Percentiles rank a stretch among this genome's conserved stretches.
Evolutionary conservation across 2,797 vertebrate species (phyloP).

Genomic region (Anabas testudineus): DNA sequence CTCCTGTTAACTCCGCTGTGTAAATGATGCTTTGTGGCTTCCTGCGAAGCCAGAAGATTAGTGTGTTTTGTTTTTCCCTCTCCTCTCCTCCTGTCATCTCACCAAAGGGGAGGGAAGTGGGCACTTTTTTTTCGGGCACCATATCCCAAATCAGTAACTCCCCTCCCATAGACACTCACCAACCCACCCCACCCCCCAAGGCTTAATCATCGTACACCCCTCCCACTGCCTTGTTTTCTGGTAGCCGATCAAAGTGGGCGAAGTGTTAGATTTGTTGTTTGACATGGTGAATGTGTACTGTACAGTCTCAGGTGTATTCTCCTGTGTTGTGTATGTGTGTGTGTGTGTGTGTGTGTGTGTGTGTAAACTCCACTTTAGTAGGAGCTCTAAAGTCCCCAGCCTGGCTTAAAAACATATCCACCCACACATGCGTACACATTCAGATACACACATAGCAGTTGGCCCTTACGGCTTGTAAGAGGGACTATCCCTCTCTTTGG

Average conservation of each 20-base stretch:
- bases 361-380: conserved; percentile 54
- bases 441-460: conserved; percentile 41
- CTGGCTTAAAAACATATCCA: conserved; percentile 63
- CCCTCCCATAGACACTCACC: conserved; percentile 44
- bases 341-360: conserved; percentile 38
- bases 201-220: background rate
- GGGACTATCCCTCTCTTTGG: conserved; percentile 78
- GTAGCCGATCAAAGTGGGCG: conserved; percentile 77
- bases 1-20: conserved; percentile 81
- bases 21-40: conserved; percentile 84
- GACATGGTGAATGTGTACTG: conserved; percentile 56
- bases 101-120: conserved; percentile 73
- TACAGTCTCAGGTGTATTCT: conserved; percentile 73
- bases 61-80: conserved; percentile 78
- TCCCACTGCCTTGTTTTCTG: conserved; percentile 55
- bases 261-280: conserved; percentile 73
- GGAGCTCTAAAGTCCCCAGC: conserved; percentile 60
- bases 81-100: conserved; percentile 75
- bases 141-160: conserved; percentile 55
- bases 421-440: conserved; percentile 52
- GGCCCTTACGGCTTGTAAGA: conserved; percentile 67
- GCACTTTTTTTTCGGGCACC: conserved; percentile 63
- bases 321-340: conserved; percentile 20
- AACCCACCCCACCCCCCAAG: conserved; percentile 14
- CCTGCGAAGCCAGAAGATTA: conserved; percentile 82